Conservation (phyloP, 2,113 vertebrate genomes). For the Psilopsiagon aymara region DNA sequence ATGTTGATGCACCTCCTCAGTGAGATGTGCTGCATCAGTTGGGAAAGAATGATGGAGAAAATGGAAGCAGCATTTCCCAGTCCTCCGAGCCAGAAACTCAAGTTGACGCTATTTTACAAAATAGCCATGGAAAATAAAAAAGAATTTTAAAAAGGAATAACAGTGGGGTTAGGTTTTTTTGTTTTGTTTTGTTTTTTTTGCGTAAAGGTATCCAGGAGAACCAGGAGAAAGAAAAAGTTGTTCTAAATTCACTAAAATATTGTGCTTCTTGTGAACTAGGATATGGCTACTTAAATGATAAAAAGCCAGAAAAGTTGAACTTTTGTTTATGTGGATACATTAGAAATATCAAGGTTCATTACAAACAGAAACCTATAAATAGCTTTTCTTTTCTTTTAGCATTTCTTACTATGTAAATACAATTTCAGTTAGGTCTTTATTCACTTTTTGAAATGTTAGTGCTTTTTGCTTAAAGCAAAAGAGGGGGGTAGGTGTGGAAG, state of each 20-base stretch:
- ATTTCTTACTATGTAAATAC: not conserved
- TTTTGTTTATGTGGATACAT: not conserved
- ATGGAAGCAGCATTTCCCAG: not conserved
- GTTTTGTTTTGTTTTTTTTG: not conserved
- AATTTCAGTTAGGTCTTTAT: not conserved
- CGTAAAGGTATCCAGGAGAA: not conserved
- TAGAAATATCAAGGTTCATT: not conserved
- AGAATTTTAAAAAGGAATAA: not conserved
- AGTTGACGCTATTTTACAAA: not conserved
- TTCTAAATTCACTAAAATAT: not conserved
- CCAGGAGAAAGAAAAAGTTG: not conserved
- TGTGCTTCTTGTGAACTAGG: not conserved
- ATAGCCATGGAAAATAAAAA: not conserved
- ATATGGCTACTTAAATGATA: not conserved
- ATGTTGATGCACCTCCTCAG: not conserved
- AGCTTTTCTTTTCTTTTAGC: not conserved
- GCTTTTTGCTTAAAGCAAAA: not conserved
- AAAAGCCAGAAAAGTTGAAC: not conserved
- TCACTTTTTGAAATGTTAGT: not conserved
- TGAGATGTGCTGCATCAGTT: not conserved
- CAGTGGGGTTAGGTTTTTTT: not conserved
- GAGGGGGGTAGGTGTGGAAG: not conserved
- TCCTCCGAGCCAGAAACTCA: accelerated
- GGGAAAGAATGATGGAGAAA: not conserved
- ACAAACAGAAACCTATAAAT: not conserved